Evolutionary conservation across 2,888 invertebrate species (phyloP), one percentile per base, ranked within the genome.

Genomic region (Gari tellinella): DNA sequence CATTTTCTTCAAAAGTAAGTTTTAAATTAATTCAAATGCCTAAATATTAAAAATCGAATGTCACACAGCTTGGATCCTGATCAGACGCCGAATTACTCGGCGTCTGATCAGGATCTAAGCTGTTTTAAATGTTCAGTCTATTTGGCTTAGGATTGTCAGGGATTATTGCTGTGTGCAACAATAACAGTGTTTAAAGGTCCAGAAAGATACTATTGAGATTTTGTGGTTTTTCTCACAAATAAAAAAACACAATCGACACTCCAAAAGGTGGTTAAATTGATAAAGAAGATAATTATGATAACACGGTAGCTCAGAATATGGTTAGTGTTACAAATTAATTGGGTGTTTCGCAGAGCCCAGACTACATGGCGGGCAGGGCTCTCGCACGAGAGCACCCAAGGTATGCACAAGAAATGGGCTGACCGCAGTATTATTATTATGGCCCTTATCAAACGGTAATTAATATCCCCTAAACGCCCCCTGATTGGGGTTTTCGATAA

Each of bases 211-310:
- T 56, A 68, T 68, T 61, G 46, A 61, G 56, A 49, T 41, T 31
- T 56, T 62, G 68, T 46, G 68, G 68, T 68, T 68, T 64, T 68
- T 62, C 67, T 46, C 49, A 60, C 46, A 60, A 45, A 58, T 52
- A 49, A 60, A 53, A 46, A 31, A 31, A 48, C 25, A 57, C 62
- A 68, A 68, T 56, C 41, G 68, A 43, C 51, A 62, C 45, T 56
- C 68, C 45, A 62, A 61, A 45, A 68, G 41, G 43, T 56, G 62
- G 55, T 49, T 26, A 43, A 49, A 26, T 49, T 62, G 45, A 61
- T 55, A 56, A 52, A 37, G 57, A 12, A 21, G 55, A 48, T 61
- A 61, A 55, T 49, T 31, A 62, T 56, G 41, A 62, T 62, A 62
- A 68, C 23, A 23, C 19, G 12, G n/a, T 4, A 4, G 17, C 12